Evolutionary conservation across 64 coral and sea anemone genomes (phyloP).

Genomic region (Astreopora myriophthalma): DNA sequence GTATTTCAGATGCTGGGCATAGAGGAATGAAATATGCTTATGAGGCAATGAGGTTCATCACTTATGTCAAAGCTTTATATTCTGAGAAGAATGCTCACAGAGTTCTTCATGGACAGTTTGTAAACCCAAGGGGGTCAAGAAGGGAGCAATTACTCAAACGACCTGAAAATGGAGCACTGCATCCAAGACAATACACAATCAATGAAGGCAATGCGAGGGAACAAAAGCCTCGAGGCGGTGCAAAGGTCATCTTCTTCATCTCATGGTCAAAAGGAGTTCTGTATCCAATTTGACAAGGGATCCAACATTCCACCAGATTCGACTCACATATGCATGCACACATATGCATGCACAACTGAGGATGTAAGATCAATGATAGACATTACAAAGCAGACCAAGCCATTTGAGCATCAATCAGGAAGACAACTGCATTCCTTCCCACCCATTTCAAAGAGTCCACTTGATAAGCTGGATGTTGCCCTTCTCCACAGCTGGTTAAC

Average conservation of each 20-base stretch:
- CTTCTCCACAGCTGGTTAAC: conserved; percentile 32
- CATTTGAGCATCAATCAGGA: conserved; percentile 53
- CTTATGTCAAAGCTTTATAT: conserved; percentile 13
- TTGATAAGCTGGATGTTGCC: conserved; percentile 35
- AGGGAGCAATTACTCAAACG: conserved; percentile 47
- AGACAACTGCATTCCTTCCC: conserved; percentile 17
- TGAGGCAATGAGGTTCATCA: conserved; percentile 51
- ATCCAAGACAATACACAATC: conserved; percentile 8
- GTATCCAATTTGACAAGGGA: conserved; percentile 4
- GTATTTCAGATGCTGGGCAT: conserved; percentile 7
- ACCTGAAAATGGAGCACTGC: neutral
- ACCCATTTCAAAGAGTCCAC: conserved; percentile 49
- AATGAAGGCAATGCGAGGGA: conserved; percentile 13
- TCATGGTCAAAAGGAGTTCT: conserved; percentile 21
- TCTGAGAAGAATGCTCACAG: conserved; percentile 7
- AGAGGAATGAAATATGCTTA: conserved; percentile 59
- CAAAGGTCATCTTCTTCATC: neutral
- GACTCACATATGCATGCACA: conserved; percentile 42
- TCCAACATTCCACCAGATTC: conserved; percentile 4
- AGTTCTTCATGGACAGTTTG: conserved; percentile 70
- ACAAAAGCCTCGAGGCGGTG: conserved; percentile 62
- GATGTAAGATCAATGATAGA: conserved; percentile 41
- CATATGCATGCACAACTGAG: conserved; percentile 8
- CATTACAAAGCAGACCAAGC: neutral
- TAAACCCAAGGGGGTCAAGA: conserved; percentile 50